Percentiles rank a stretch among this genome's conserved stretches.
Evolutionary conservation across 2,113 vertebrate genomes (phyloP).

Genomic region (Labeo catla): DNA sequence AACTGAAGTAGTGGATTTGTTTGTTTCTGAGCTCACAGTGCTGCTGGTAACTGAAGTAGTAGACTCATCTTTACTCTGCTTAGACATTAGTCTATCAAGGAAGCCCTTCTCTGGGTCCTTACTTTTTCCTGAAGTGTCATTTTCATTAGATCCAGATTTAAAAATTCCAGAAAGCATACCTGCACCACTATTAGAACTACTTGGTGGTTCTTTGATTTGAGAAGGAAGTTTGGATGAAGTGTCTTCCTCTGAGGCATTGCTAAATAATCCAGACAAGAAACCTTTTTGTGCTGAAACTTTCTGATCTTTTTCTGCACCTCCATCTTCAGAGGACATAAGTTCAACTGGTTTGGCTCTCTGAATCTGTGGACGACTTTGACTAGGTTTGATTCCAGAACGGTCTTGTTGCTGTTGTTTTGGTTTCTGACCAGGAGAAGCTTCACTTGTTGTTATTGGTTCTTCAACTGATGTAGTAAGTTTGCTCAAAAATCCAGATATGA

Average conservation of each 20-base stretch:
- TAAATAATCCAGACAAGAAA: constrained; percentile 81
- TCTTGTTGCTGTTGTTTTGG: constrained; percentile 54
- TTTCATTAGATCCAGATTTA: constrained; percentile 73
- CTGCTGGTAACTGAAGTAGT: not conserved
- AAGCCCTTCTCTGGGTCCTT: constrained; percentile 64
- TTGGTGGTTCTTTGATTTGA: constrained; percentile 58
- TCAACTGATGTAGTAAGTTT: constrained; percentile 65
- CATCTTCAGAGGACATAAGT: constrained; percentile 61
- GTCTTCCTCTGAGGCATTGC: constrained; percentile 72
- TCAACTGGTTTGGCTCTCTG: constrained; percentile 73
- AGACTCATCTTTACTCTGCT: constrained; percentile 57
- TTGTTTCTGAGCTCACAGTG: constrained; percentile 15
- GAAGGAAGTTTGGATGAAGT: constrained; percentile 56
- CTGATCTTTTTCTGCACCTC: constrained; percentile 60
- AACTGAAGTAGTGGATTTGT: constrained; percentile 1
- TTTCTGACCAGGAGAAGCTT: constrained; percentile 53
- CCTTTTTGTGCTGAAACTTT: constrained; percentile 66
- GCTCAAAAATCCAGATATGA: constrained; percentile 76
- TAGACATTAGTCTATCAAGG: constrained; percentile 49
- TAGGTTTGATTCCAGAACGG: constrained; percentile 24
- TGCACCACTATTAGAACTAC: constrained; percentile 55
- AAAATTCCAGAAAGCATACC: constrained; percentile 82
- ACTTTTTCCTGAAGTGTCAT: constrained; percentile 60
- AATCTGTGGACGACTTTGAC: constrained; percentile 67
- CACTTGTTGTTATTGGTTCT: constrained; percentile 55